Evolutionary conservation across 2,888 invertebrate genomes (phyloP), one percentile per base, ranked within the genome.

Genomic region (Latrodectus hesperus): DNA sequence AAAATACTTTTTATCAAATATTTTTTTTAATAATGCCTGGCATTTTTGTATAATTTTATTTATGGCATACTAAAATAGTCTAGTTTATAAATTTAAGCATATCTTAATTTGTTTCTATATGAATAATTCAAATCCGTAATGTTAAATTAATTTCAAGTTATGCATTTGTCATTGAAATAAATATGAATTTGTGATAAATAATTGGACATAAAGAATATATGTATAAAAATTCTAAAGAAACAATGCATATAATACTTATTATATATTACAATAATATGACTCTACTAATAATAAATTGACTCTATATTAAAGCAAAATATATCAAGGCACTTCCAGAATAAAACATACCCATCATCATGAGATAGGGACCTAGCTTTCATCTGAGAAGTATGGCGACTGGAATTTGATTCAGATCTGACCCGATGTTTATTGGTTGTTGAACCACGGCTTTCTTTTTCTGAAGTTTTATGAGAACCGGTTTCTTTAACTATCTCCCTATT

Each of bases 341-440:
- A 8, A 16, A 84, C 72, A 55, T 68, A 87, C 86, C 55, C 55
- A 70, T 81, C 71, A 51, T 87, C 86, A 14, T 51, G 49, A 38
- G 51, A 72, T 22, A 80, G 16, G 22, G 74, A 26, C 17, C 53
- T 76, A 5, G 51, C 72, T 17, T 77, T 60, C 14, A 53, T 52
- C 9, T 87, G 72, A 16, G 72, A 73, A 53, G 73, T 77, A 14
- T 67, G 77, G 0, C 73, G 76, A 60, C 76, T 81, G 14, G 38
- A 65, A 55, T 9, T 26, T 49, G 86, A 86, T 53, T 22, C 53
- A 9, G 86, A 86, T 16, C 67, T 74, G 22, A 64, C 53, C 17
- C 22, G 55, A 68, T 68, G 74, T 49, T 76, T 86, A 17, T 82
- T 77, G 11, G 52, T 49, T 1, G 73, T 26, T n/a, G 76, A 72